Conservation (phyloP, 1,140 invertebrate genomes). For the Drosophila novamexicana region DNA sequence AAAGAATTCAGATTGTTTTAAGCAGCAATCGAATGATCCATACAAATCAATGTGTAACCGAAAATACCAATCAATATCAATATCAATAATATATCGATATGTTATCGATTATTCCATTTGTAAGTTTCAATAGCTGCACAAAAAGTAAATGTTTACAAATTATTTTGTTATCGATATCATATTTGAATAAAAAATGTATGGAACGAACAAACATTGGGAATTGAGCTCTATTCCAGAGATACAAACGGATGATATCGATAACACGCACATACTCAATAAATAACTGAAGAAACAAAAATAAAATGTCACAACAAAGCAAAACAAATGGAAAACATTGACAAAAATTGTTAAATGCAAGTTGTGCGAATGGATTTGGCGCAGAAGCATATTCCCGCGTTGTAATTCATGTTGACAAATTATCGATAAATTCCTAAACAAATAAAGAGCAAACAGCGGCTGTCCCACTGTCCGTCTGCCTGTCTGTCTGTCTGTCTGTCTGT, state of each 20-base stretch:
- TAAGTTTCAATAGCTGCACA: too few relatives aligned
- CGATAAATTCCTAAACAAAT: slow-evolving; percentile 59
- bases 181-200: too few relatives aligned
- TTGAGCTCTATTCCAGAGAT: too few relatives aligned
- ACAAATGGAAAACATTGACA: slow-evolving; percentile 7
- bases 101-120: too few relatives aligned
- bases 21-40: too few relatives aligned
- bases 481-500: not conserved
- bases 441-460: slow-evolving; percentile 18
- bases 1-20: too few relatives aligned
- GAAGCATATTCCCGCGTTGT: slow-evolving; percentile 27
- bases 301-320: not conserved
- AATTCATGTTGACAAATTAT: slow-evolving; percentile 67
- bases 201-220: not conserved
- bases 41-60: too few relatives aligned
- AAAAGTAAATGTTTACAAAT: too few relatives aligned
- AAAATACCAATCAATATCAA: too few relatives aligned
- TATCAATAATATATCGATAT: too few relatives aligned
- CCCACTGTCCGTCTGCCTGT: not conserved
- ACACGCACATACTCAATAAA: not conserved
- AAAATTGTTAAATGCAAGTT: slow-evolving; percentile 15
- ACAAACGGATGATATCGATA: slow-evolving; percentile 12
- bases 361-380: slow-evolving; percentile 10
- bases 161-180: too few relatives aligned
- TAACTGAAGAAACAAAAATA: not conserved